Evolutionary conservation across 2,797 vertebrate species (phyloP), one percentile per base, ranked within the genome.

Genomic region (Danio choprae): DNA sequence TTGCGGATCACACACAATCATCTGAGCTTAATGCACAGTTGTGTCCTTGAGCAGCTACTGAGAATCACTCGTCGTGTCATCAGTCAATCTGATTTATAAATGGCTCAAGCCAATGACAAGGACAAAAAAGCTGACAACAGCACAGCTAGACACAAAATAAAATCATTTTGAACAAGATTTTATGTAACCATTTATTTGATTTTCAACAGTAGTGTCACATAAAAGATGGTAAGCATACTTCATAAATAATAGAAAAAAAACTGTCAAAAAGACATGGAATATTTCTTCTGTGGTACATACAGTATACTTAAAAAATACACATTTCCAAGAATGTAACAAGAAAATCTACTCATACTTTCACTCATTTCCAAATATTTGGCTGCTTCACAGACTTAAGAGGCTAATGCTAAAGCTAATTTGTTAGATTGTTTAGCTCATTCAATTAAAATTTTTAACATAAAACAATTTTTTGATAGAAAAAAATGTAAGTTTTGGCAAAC

Each of bases 1-100:
- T 64, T 55, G 29, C 59, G 46, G 59, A 65, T 71, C 58, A 73
- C 64, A 73, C 65, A 46, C 41, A 65, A 71, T 22, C 62, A 58
- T 41, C 56, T 62, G 36, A 70, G 44, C 10, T 74, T 59, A 50
- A 63, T 64, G 59, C 7, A 50, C 59, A 64, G 59, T 22, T 63
- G 58, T 51, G 67, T 70, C 67, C 36, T 71, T 71, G 77, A 70
- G 18, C 56, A 51, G 18, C 7, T n/a, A 20, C 36, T 29, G 44
- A 41, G 46, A 60, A 62, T 22, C 29, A 22, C 4, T 70, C 55
- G 50, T 69, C 64, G 20, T n/a, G 65, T 79, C 56, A 70, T 43
- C 76, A 22, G 41, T 48, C 64, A 50, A 22, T 77, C 64, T 40
- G 51, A 20, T 68, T 59, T 48, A 59, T 36, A 67, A 77, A 77